Base-by-base conservation (phyloP, 2,113 vertebrate genomes). In the Hydrochoerus hydrochaeris region DNA sequence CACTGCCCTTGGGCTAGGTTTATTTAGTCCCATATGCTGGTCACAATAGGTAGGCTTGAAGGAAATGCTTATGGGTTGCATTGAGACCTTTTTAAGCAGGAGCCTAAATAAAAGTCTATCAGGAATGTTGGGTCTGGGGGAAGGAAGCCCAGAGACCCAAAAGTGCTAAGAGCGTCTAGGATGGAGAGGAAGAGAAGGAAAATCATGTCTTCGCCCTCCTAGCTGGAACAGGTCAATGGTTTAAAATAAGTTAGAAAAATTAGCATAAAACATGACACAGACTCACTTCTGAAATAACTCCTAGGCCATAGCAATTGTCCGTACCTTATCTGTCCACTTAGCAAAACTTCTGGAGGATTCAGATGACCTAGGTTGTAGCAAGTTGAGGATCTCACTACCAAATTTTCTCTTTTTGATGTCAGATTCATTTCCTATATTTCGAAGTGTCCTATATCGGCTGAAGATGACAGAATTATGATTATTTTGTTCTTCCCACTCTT, bases 391-490 rank as follows among this genome's bases (percentile, higher is more conserved):
- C 3, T 3, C 0, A 35, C 57, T 2, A 0, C 0, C 0, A 0
- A 0, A 0, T 0, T 0, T 75, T 46, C 22, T 2, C 1, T 0
- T 2, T 95, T 98, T 98, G 63, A 98, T 96, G 67, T 98, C 97
- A 0, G 91, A 96, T 94, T 98, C 94, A 73, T 98, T 98, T 96
- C 98, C 98, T 88, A 98, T 12, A 1, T 44, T 20, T 78, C 97
- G 97, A 92, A 99, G 98, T n/a, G 94, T 96, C 35, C 85, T 95
- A 57, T 98, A 98, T 75, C 97, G 98, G 8, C 99, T 99, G 97
- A 95, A 88, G 52, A 93, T 41, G 58, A 92, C 24, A 94, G 32
- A 91, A 83, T 82, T 38, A 94, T 7, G 54, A 10, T 85, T 41
- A 85, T 80, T 35, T 13, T 35, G 32, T n/a, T 17, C 8, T 81